phyloP scores from a whole-genome alignment of 2,113 vertebrate species.

The Illadopsis cleaveri region DNA sequence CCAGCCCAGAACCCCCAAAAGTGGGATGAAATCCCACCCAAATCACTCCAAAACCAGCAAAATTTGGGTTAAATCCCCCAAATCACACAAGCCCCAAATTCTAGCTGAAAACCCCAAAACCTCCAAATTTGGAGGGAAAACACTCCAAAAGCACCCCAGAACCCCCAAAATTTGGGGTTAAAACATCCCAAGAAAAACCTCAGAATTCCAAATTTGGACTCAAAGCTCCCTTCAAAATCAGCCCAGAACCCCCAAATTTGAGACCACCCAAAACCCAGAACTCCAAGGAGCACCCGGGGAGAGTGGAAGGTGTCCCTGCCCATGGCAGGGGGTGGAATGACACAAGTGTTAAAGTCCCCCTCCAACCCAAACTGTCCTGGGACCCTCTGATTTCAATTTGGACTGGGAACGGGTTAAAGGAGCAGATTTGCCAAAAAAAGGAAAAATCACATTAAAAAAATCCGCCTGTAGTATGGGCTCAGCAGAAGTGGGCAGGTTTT shows the following conservation, averaged over 20 bases:
- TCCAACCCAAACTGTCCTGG: not conserved
- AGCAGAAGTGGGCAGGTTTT: not conserved
- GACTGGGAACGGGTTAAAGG: not conserved
- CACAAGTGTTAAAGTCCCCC: fast-evolving
- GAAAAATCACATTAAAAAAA: not conserved
- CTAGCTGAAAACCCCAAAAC: not conserved
- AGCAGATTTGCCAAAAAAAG: not conserved
- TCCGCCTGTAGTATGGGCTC: fast-evolving
- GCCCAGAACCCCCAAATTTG: not conserved
- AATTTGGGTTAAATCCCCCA: not conserved
- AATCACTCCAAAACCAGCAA: not conserved
- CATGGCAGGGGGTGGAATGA: not conserved
- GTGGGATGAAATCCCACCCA: not conserved
- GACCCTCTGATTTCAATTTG: fast-evolving
- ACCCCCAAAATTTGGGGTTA: not conserved
- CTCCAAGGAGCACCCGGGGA: not conserved
- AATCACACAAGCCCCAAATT: not conserved
- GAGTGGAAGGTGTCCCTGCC: not conserved
- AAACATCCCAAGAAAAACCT: not conserved
- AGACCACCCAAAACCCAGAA: not conserved
- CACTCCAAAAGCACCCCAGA: not conserved
- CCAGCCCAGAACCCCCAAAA: too few relatives aligned
- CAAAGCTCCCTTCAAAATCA: not conserved
- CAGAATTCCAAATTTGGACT: not conserved
- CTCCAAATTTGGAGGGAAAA: too few relatives aligned